Evolutionary conservation across 2,888 invertebrate species (phyloP), one percentile per base, ranked within the genome.

Genomic region (Allolobophora icterica): DNA sequence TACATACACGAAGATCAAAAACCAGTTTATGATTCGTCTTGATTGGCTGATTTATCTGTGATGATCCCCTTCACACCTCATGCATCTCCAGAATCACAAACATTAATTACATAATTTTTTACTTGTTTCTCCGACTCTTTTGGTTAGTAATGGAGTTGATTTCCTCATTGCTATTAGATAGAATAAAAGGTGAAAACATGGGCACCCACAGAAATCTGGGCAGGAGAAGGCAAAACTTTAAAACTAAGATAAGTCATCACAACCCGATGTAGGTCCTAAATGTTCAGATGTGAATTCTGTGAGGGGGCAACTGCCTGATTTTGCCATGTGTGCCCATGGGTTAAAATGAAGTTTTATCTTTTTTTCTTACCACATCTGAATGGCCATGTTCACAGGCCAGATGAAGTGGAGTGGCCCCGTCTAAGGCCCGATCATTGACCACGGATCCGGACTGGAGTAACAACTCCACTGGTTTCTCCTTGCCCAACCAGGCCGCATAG

Each of bases 401-500:
- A 42, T 91, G 91, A 33, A 91, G 89, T n/a, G 91, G 58, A 30
- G 91, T 90, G 90, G 90, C 90, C 38, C 91, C 91, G 83, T 91
- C 91, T 34, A 38, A 19, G 19, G 91, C 90, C 4, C 38, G n/a
- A n/a, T 91, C 89, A 45, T 91, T 91, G 42, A 91, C 90, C 17
- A 35, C 8, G 30, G 91, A 90, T 3, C 71, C 87, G 45, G n/a
- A 45, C 91, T 94, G 94, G 52, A 95, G 93, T n/a, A 95, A 93
- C 13, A 95, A 92, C 90, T 94, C 93, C 5, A 95, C 95, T 0
- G 94, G 94, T 19, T 90, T 42, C 21, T 93, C 91, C 89, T 94
- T 93, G 0, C 95, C 95, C 92, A 95, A 95, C 95, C 95, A 95
- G 0, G 94, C 93, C 2, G 95, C 95, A 93, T 95, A 95, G 92